Evolutionary conservation across 2,113 vertebrate species (phyloP), one percentile per base, ranked within the genome.

Genomic region (Sciurus niger): DNA sequence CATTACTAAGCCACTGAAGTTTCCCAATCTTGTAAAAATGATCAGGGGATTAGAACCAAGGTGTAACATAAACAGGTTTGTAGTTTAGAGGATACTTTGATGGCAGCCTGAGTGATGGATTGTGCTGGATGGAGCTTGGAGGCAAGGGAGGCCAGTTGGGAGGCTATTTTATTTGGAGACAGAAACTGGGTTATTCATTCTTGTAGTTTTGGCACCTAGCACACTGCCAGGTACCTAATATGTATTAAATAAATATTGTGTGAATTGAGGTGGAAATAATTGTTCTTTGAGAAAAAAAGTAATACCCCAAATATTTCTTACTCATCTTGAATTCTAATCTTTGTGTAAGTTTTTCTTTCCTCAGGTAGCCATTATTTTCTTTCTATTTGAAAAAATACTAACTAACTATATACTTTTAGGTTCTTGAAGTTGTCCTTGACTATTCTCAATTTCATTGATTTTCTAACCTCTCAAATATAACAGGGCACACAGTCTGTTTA

Each of bases 31-130:
- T 79, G 40, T 96, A 97, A 96, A 97, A 95, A 94, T 82, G 58
- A 97, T 94, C 67, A 84, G 48, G 63, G 70, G 86, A 96, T 97
- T 96, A 96, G 96, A 97, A 96, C 3, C 58, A 65, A 86, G 80
- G 86, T 68, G 24, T 85, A 67, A 84, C 68, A 90, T 86, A 97
- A 94, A 97, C 72, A 90, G 90, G 7, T 84, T 96, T 94, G 88
- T 58, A 48, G 51, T 90, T 92, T 94, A 37, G 76, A 92, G 73
- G 25, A 48, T 80, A 80, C 77, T 96, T 92, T 96, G 93, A 87
- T 90, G 90, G 67, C 67, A 30, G 5, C 63, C 10, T 84, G 89
- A 72, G 58, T 90, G 87, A 97, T 95, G 88, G 84, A 84, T 92
- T 89, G 84, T 4, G 40, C 11, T 80, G 14, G 28, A 91, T 17